phyloP scores from a whole-genome alignment of 2,797 vertebrate species.

The Hippoglossus hippoglossus region DNA sequence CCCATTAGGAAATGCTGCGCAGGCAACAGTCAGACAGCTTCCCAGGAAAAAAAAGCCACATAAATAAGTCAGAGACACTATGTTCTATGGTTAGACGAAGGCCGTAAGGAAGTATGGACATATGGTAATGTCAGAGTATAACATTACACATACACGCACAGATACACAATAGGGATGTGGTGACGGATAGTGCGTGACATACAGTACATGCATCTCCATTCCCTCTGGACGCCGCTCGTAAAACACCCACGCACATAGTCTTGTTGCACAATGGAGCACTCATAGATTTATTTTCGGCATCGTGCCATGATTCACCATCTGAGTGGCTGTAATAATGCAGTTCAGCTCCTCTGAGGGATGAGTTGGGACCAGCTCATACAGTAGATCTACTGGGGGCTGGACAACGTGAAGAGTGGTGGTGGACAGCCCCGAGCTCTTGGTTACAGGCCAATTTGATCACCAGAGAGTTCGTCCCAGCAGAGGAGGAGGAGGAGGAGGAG shows the following conservation, averaged over 20 bases:
- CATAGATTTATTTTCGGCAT: conserved; percentile 66
- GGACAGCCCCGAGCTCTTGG: conserved; percentile 17
- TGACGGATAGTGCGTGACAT: conserved; percentile 45
- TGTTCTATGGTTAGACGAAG: conserved; percentile 18
- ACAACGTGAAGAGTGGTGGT: conserved; percentile 11
- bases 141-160: conserved; percentile 29
- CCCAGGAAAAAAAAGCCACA: conserved; percentile 25
- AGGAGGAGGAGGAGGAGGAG: conserved; percentile 32
- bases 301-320: conserved; percentile 69
- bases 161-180: conserved; percentile 26
- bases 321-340: conserved; percentile 62
- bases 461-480: conserved; percentile 16
- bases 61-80: conserved; percentile 64
- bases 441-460: conserved; percentile 35
- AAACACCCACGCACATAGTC: conserved; percentile 22
- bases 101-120: conserved; percentile 8
- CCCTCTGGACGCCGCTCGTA: conserved; percentile 24
- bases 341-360: conserved; percentile 32
- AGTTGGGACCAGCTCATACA: conserved; percentile 1
- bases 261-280: conserved; percentile 55
- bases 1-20: not conserved
- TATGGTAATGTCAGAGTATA: conserved; percentile 43
- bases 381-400: conserved; percentile 40
- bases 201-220: conserved; percentile 31
- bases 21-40: conserved; percentile 32